These are phyloP conservation scores for Baccha elongata DNA, from an alignment of 2,888 invertebrate genomes.

Conservation along the genomic window DNA sequence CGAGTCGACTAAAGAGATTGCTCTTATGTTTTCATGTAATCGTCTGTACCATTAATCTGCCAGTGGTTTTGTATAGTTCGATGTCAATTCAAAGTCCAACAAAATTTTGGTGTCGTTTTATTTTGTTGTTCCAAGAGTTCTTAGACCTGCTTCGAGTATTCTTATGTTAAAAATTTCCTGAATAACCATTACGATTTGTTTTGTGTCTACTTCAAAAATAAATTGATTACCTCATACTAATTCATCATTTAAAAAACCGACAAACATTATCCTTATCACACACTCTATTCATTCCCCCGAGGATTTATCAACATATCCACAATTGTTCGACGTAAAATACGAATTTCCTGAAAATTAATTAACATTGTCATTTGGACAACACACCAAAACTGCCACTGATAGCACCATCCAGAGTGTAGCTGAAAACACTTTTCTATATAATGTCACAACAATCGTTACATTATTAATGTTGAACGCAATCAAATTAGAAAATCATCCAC, in stretches of 20 bases:
- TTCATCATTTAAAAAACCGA: background rate
- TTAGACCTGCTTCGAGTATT: no score
- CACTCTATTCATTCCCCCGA: slow-evolving; percentile 18
- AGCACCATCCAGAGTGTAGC: slow-evolving; percentile 10
- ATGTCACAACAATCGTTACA: slow-evolving; percentile 71
- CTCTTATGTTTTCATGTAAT: no score
- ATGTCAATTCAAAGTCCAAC: no score
- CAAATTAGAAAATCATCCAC: slow-evolving; percentile 62
- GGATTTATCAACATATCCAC: slow-evolving; percentile 58
- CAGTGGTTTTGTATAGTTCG: no score
- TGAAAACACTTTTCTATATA: slow-evolving; percentile 56
- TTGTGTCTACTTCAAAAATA: no score
- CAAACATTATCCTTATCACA: slow-evolving; percentile 21
- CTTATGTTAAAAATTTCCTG: no score
- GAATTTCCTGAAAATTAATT: slow-evolving; percentile 64
- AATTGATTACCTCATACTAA: background rate
- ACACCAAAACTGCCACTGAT: slow-evolving; percentile 3
- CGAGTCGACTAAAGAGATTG: no score
- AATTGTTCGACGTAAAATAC: background rate
- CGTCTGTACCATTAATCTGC: no score
- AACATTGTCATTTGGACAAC: slow-evolving; percentile 29
- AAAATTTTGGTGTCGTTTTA: no score
- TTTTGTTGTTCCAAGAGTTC: no score
- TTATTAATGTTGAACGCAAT: slow-evolving; percentile 66
- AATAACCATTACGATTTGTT: no score